These are phyloP conservation scores for Noctua pronuba DNA, from an alignment of 2,888 invertebrate genomes.

Conservation along the genomic window DNA sequence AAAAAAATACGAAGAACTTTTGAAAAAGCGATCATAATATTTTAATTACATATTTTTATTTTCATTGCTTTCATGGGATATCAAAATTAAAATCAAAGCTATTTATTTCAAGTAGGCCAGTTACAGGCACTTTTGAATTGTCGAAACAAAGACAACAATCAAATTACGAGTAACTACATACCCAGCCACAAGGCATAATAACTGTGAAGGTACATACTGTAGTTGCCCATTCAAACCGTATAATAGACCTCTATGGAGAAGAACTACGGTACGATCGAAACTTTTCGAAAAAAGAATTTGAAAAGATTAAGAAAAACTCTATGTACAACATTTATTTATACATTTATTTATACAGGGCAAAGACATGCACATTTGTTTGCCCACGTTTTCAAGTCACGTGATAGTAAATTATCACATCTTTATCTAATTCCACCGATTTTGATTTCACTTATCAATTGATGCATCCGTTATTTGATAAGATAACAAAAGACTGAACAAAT, in stretches of 20 bases:
- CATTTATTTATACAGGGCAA: background rate
- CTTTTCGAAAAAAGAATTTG: background rate
- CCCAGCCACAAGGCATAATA: too few species aligned
- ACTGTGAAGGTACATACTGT: too few species aligned
- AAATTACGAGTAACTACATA: too few species aligned
- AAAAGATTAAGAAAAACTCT: background rate
- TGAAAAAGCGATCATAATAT: background rate
- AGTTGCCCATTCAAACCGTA: too few species aligned
- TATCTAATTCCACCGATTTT: constrained; percentile 45
- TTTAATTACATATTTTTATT: background rate
- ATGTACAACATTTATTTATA: background rate
- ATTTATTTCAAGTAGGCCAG: too few species aligned
- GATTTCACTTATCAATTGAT: constrained; percentile 50
- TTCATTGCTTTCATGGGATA: background rate
- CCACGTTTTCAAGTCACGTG: constrained; percentile 31
- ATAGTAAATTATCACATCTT: constrained; percentile 17
- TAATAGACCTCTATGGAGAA: too few species aligned
- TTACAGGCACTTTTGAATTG: too few species aligned
- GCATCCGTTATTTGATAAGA: constrained; percentile 35
- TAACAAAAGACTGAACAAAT: constrained; percentile 34
- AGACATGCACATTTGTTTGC: background rate
- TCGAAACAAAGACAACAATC: too few species aligned
- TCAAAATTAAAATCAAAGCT: background rate
- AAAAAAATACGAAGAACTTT: background rate
- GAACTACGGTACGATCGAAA: background rate